These are phyloP conservation scores for Octomys mimax DNA, from an alignment of 2,797 vertebrate species.

Conservation along the genomic window DNA sequence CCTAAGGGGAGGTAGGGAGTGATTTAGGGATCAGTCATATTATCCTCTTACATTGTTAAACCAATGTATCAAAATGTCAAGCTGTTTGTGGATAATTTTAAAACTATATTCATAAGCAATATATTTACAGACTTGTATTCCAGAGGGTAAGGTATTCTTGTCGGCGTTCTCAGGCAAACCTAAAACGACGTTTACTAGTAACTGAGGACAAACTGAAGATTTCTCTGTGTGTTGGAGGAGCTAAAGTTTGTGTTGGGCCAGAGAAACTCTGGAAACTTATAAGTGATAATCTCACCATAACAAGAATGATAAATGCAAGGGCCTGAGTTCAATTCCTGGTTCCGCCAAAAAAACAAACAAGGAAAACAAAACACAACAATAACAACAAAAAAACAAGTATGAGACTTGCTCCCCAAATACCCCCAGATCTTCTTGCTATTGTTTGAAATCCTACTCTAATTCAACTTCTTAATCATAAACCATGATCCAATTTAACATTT, in stretches of 20 bases:
- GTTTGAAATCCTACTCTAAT: not conserved
- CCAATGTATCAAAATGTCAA: slow-evolving; percentile 57
- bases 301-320: too few relatives aligned
- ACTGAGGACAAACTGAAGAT: slow-evolving; percentile 11
- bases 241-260: not conserved
- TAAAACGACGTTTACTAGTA: slow-evolving; percentile 16
- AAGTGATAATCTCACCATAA: not conserved
- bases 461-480: not conserved
- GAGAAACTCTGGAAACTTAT: not conserved
- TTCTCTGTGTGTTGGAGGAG: not conserved
- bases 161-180: not conserved
- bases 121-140: slow-evolving; percentile 7
- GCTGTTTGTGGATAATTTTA: not conserved
- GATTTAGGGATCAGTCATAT: slow-evolving; percentile 13
- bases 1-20: not conserved
- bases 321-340: too few relatives aligned
- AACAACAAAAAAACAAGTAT: not conserved
- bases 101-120: slow-evolving; percentile 17
- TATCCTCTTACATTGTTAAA: slow-evolving; percentile 20
- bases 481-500: slow-evolving; percentile 9
- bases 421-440: not conserved
- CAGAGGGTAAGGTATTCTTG: slow-evolving; percentile 8
- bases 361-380: too few relatives aligned
- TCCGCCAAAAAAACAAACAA: too few relatives aligned
- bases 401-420: not conserved